Base-by-base conservation (phyloP, 2,888 invertebrate genomes). In the Oeneis ivallda region DNA sequence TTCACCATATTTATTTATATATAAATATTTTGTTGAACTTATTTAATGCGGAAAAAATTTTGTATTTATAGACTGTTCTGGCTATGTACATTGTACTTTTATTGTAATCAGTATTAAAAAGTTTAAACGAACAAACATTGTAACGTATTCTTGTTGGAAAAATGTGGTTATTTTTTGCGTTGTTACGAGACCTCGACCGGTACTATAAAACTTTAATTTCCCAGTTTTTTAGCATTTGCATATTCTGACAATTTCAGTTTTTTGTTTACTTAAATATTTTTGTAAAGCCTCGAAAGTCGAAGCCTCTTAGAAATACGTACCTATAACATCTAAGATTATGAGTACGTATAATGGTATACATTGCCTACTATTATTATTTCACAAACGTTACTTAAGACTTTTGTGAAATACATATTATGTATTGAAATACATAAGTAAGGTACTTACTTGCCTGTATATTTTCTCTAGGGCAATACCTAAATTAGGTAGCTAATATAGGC, bases 151-250 rank as follows among this genome's bases (percentile, higher is more conserved):
- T 17, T 54, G 17, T 17, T 19, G 15, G 41, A 41, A 56, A 56
- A 56, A 56, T 41, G 56, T 41, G 41, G 19, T 41, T 19, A 54
- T 54, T 56, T 56, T 56, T 56, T 56, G 41, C 13, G 13, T 7
- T 19, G 13, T 41, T 15, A 41, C 56, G 41, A 54, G 54, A 56
- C 39, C 19, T 19, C 56, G 41, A 56, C 56, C 56, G 56, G 41
- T 41, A 11, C 41, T 41, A 56, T 56, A 56, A 41, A 56, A 41
- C 56, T 7, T 56, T 41, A 56, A 56, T 56, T 56, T 56, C 56
- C 41, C 56, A 56, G 56, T 56, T 56, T 56, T 41, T 56, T 17
- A 41, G 41, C 39, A 56, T 56, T 41, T 56, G 56, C 41, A 56
- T 56, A 56, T 56, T 56, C 56, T 13, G 7, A 56, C 19, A 53